Conservation (phyloP, 2,888 invertebrate species). For the Dinocampus coccinellae region DNA sequence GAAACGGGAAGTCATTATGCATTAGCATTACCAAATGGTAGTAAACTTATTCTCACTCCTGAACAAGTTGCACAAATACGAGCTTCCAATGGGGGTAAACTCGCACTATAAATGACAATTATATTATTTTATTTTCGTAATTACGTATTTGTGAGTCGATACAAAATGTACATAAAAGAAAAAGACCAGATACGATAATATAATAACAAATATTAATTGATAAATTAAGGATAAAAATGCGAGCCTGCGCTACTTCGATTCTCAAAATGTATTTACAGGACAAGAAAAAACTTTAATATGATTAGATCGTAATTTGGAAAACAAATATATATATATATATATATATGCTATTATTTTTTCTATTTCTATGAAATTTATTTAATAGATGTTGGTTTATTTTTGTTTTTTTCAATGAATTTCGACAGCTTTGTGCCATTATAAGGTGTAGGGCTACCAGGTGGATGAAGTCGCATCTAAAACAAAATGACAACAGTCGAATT, state of each 20-base stretch:
- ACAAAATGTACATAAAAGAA: conserved; percentile 19
- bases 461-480: conserved; percentile 78
- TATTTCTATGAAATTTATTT: conserved; percentile 63
- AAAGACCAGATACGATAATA: neutral
- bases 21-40: conserved; percentile 65
- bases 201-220: neutral
- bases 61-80: conserved; percentile 68
- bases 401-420: conserved; percentile 71
- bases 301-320: neutral
- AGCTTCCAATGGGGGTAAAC: conserved; percentile 67
- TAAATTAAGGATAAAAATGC: conserved; percentile 29
- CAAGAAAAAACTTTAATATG: neutral
- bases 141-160: conserved; percentile 5
- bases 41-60: conserved; percentile 66
- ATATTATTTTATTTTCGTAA: neutral
- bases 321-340: neutral
- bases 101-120: conserved; percentile 55
- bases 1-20: conserved; percentile 68
- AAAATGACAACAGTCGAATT: conserved; percentile 22
- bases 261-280: conserved; percentile 39
- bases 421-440: conserved; percentile 72
- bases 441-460: conserved; percentile 76
- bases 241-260: conserved; percentile 38
- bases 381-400: conserved; percentile 4
- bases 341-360: conserved; percentile 36